These are phyloP conservation scores for Dendroctonus valens DNA, from an alignment of 1,140 invertebrate genomes.

Conservation along the genomic window DNA sequence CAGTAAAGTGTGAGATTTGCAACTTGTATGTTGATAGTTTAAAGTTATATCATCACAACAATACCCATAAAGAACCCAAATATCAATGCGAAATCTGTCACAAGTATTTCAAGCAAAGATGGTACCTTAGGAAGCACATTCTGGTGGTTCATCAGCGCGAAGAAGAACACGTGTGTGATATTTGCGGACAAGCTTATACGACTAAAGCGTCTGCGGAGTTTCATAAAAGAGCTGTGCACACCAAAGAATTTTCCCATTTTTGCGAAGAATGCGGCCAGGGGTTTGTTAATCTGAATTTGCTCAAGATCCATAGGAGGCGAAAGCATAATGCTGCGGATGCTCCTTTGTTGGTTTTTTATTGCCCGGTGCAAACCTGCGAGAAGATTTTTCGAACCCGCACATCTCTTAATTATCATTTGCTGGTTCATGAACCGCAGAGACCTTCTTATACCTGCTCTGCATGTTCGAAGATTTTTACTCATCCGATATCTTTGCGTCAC, in stretches of 20 bases:
- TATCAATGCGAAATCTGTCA: slow-evolving; percentile 27
- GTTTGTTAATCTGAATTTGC: slow-evolving; percentile 28
- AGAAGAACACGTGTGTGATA: slow-evolving; percentile 41
- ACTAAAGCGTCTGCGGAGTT: slow-evolving; percentile 63
- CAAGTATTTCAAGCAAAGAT: slow-evolving; percentile 39
- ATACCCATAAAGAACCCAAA: slow-evolving; percentile 9
- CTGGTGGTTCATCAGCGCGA: slow-evolving; percentile 28
- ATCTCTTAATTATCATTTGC: slow-evolving; percentile 13
- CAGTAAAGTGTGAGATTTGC: slow-evolving; percentile 6
- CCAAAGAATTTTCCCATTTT: slow-evolving; percentile 50
- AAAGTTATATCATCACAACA: neutral
- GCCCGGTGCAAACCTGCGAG: slow-evolving; percentile 16
- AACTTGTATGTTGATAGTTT: neutral
- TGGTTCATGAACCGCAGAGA: neutral
- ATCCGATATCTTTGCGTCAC: slow-evolving; percentile 11
- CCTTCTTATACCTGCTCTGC: slow-evolving; percentile 53
- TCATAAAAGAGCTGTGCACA: slow-evolving; percentile 60
- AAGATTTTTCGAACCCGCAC: slow-evolving; percentile 6
- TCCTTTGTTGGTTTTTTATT: neutral
- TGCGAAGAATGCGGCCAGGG: slow-evolving; percentile 40
- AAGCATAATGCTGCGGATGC: slow-evolving; percentile 7
- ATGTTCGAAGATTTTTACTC: slow-evolving; percentile 58
- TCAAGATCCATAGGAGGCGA: slow-evolving; percentile 8
- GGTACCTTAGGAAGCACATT: slow-evolving; percentile 33
- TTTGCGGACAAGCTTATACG: slow-evolving; percentile 61